These are phyloP conservation scores for Sinocyclocheilus grahami DNA, from an alignment of 2,113 vertebrate genomes.

Conservation along the genomic window DNA sequence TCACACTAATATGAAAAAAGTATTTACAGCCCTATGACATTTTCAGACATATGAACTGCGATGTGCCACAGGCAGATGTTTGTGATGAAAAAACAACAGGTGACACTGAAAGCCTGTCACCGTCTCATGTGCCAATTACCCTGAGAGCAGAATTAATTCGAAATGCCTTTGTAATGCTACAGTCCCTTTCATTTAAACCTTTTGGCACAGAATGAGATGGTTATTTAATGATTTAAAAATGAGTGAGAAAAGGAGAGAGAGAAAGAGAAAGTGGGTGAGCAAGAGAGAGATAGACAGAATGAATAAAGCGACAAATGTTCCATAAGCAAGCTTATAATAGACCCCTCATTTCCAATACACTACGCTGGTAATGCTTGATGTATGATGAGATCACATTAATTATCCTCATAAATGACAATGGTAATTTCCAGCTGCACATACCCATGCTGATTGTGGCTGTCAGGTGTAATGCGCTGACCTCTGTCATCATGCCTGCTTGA, in stretches of 20 bases:
- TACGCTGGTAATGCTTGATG: slow-evolving; percentile 66
- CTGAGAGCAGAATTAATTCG: slow-evolving; percentile 64
- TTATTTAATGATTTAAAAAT: slow-evolving; percentile 62
- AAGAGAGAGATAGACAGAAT: slow-evolving; percentile 18
- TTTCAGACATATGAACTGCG: slow-evolving; percentile 15
- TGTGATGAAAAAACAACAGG: slow-evolving; percentile 53
- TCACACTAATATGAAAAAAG: slow-evolving; percentile 8
- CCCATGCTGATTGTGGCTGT: slow-evolving; percentile 61
- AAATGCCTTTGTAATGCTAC: slow-evolving; percentile 62
- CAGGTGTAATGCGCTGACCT: slow-evolving; percentile 61
- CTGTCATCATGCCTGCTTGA: slow-evolving; percentile 47
- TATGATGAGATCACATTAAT: slow-evolving; percentile 75
- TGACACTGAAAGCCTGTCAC: slow-evolving; percentile 40
- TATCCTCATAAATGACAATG: slow-evolving; percentile 67
- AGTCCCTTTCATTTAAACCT: slow-evolving; percentile 57
- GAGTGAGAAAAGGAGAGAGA: slow-evolving; percentile 15
- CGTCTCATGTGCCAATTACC: slow-evolving; percentile 59
- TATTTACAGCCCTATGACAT: slow-evolving; percentile 58
- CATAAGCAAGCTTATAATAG: slow-evolving; percentile 68
- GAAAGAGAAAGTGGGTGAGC: not conserved
- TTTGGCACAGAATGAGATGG: slow-evolving; percentile 61
- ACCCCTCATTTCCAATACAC: slow-evolving; percentile 60
- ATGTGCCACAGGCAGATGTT: slow-evolving; percentile 28
- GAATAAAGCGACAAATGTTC: slow-evolving; percentile 56
- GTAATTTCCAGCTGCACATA: slow-evolving; percentile 68